phyloP scores from a whole-genome alignment of 1,140 invertebrate genomes.

The Phthorimaea operculella region DNA sequence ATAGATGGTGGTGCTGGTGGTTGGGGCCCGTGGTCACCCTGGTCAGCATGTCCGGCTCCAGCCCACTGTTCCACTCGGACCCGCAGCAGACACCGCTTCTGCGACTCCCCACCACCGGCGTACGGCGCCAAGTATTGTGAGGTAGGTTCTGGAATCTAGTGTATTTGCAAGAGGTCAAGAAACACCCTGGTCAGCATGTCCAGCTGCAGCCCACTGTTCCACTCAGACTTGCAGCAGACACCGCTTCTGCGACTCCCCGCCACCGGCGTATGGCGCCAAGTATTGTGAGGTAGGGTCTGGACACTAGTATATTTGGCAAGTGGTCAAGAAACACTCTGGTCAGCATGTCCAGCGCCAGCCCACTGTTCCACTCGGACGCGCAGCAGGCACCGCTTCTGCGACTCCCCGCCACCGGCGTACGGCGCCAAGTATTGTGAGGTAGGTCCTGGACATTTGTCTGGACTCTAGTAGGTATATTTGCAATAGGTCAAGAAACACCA shows the following conservation, averaged over 20 bases:
- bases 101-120: conserved; percentile 83
- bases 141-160: conserved; percentile 71
- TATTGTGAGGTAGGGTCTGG: conserved; percentile 87
- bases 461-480: too few species aligned
- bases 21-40: conserved; percentile 85
- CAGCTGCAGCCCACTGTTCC: conserved; percentile 75
- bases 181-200: conserved; percentile 84
- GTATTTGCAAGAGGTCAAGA: too few species aligned
- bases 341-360: conserved; percentile 78
- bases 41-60: conserved; percentile 84
- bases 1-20: conserved; percentile 79
- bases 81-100: conserved; percentile 82
- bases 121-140: conserved; percentile 88
- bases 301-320: too few species aligned
- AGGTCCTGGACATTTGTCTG: conserved; percentile 69
- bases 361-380: conserved; percentile 80
- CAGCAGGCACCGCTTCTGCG: conserved; percentile 86
- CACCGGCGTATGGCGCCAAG: conserved; percentile 80
- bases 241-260: conserved; percentile 85
- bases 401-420: conserved; percentile 83
- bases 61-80: conserved; percentile 77
- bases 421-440: conserved; percentile 88
- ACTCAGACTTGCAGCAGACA: conserved; percentile 82
- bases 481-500: too few species aligned
- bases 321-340: too few species aligned